Percentiles rank a stretch among this genome's conserved stretches.
phyloP scores from a whole-genome alignment of 1,140 invertebrate genomes.

The Drosophila elegans region DNA sequence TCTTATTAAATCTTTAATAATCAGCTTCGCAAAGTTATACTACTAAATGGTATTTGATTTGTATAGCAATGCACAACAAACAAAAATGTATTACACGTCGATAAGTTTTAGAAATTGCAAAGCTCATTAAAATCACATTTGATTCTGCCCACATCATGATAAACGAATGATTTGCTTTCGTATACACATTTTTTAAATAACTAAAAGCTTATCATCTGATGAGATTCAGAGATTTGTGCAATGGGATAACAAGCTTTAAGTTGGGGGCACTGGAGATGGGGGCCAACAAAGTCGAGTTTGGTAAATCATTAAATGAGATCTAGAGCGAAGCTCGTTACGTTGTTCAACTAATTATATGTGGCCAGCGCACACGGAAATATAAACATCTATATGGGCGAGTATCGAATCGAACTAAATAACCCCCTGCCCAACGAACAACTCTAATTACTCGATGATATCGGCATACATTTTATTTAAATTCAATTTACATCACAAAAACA shows the following conservation, averaged over 20 bases:
- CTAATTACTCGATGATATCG: constrained; percentile 78
- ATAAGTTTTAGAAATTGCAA: background rate
- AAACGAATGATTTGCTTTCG: background rate
- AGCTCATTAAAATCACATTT: constrained; percentile 15
- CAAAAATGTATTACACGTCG: background rate
- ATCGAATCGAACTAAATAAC: background rate
- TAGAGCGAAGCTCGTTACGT: constrained; percentile 54
- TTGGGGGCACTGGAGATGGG: background rate
- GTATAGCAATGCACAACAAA: too few relatives aligned
- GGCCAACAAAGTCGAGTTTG: constrained; percentile 30
- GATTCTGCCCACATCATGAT: background rate
- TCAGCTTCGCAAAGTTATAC: too few relatives aligned
- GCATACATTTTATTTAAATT: constrained; percentile 78
- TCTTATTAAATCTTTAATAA: too few relatives aligned
- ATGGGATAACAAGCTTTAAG: constrained; percentile 16
- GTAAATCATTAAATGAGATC: constrained; percentile 53
- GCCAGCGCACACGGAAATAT: constrained; percentile 19
- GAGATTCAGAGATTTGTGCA: constrained; percentile 41
- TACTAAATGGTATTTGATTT: too few relatives aligned
- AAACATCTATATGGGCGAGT: background rate
- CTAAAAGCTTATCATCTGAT: constrained; percentile 40
- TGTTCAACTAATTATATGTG: constrained; percentile 35
- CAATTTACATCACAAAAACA: constrained; percentile 77
- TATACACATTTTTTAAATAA: constrained; percentile 11
- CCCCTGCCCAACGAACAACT: background rate